Evolutionary conservation across 1,140 invertebrate genomes (phyloP).

Genomic region (Steinernema feltiae): DNA sequence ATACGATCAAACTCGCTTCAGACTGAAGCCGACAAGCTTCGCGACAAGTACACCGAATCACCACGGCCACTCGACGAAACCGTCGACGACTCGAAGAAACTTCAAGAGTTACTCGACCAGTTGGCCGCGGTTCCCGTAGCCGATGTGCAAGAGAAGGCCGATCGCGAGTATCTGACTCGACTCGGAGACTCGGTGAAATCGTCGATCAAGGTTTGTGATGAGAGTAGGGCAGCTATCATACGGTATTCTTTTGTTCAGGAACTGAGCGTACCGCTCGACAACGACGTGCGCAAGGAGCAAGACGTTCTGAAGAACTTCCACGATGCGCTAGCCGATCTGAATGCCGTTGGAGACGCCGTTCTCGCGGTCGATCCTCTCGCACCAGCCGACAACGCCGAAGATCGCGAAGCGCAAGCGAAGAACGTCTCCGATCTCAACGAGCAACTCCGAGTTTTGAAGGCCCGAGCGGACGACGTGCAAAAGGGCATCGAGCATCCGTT

Average conservation of each 20-base stretch:
- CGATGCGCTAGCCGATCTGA: background rate
- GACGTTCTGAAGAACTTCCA: background rate
- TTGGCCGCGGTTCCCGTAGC: conserved; percentile 23
- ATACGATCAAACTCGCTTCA: background rate
- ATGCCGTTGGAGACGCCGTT: background rate
- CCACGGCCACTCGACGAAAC: conserved; percentile 22
- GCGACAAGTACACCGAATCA: conserved; percentile 17
- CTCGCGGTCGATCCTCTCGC: background rate
- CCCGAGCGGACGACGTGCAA: background rate
- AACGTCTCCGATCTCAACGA: background rate
- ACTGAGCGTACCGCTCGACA: background rate
- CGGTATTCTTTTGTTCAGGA: background rate
- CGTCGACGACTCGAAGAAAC: conserved; percentile 24
- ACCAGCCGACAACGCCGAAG: background rate
- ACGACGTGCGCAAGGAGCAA: background rate
- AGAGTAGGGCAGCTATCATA: background rate
- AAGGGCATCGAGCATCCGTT: background rate
- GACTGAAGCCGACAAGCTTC: conserved; percentile 15
- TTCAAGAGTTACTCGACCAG: conserved; percentile 24
- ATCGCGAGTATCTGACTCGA: background rate
- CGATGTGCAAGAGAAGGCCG: conserved; percentile 19
- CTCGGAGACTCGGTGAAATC: background rate
- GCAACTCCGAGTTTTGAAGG: background rate
- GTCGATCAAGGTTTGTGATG: background rate
- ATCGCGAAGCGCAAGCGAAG: background rate